A percentile compares a stretch with the other conserved stretches of the same genome.
phyloP scores from a whole-genome alignment of 2,888 invertebrate species.

The Muscina levida region DNA sequence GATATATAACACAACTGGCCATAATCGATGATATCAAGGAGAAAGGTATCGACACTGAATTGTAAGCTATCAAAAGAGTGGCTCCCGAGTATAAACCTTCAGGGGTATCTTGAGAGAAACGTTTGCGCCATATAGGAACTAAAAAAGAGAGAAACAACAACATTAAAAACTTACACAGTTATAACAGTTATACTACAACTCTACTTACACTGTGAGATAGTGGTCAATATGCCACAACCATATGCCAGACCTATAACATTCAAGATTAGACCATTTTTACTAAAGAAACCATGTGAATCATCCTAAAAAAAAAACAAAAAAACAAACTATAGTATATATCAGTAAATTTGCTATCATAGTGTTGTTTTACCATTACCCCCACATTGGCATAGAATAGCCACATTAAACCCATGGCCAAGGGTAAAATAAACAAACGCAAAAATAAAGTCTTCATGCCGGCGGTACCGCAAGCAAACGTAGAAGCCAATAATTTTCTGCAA shows the following conservation, averaged over 20 bases:
- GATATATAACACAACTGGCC: slow-evolving; percentile 87
- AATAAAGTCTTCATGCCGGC: slow-evolving; percentile 88
- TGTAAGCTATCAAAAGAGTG: slow-evolving; percentile 89
- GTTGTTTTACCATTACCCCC: slow-evolving; percentile 75
- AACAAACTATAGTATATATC: too few species aligned
- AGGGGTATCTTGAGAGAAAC: slow-evolving; percentile 94
- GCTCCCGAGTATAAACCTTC: slow-evolving; percentile 94
- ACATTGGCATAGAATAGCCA: slow-evolving; percentile 87
- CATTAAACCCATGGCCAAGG: slow-evolving; percentile 88
- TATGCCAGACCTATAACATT: slow-evolving; percentile 78
- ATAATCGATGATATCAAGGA: slow-evolving; percentile 88
- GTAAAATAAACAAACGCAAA: slow-evolving; percentile 87
- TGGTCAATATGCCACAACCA: slow-evolving; percentile 78
- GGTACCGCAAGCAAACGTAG: slow-evolving; percentile 89
- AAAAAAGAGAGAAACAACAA: slow-evolving; percentile 42
- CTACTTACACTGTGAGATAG: slow-evolving; percentile 75
- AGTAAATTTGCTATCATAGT: too few species aligned
- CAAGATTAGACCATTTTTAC: slow-evolving; percentile 78
- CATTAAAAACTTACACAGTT: too few species aligned
- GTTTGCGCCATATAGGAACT: slow-evolving; percentile 92
- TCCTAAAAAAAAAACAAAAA: slow-evolving; percentile 71
- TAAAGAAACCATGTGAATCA: slow-evolving; percentile 79
- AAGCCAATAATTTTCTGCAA: slow-evolving; percentile 88
- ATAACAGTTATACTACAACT: too few species aligned
- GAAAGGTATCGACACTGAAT: slow-evolving; percentile 90